These are phyloP conservation scores for Cardiocondyla obscurior DNA, from an alignment of 1,140 invertebrate species.

Conservation along the genomic window DNA sequence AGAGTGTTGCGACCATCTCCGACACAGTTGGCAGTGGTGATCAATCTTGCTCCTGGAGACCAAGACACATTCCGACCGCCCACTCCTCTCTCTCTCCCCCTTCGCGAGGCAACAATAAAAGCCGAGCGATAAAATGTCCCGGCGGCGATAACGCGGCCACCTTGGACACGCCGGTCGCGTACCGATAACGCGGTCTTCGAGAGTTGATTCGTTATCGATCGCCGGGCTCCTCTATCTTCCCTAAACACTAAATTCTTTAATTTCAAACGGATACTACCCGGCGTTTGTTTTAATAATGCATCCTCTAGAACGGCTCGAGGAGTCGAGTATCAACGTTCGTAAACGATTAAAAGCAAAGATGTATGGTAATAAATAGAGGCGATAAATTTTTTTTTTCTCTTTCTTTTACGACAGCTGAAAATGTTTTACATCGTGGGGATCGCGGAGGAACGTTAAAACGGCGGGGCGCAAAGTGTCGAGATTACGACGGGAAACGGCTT, in stretches of 20 bases:
- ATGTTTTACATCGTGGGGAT: neutral
- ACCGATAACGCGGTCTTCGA: conserved; percentile 36
- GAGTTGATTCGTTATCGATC: conserved; percentile 46
- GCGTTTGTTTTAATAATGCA: neutral
- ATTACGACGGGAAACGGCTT: neutral
- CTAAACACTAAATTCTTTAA: neutral
- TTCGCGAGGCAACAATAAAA: conserved; percentile 35
- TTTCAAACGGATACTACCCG: neutral
- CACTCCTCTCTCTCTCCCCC: neutral
- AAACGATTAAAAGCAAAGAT: neutral
- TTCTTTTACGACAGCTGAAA: neutral
- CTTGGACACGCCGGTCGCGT: conserved; percentile 35
- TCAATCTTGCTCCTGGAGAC: conserved; percentile 68
- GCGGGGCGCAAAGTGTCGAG: neutral
- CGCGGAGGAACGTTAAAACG: neutral
- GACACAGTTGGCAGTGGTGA: conserved; percentile 73
- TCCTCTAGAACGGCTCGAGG: neutral
- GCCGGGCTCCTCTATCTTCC: neutral
- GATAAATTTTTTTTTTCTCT: too few species aligned
- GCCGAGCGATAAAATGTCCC: conserved; percentile 39
- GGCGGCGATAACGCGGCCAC: conserved; percentile 36
- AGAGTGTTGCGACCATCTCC: conserved; percentile 73
- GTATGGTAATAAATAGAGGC: neutral
- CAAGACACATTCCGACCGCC: conserved; percentile 56
- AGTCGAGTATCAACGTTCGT: neutral